Evolutionary conservation across 2,113 vertebrate species (phyloP).

Genomic region (Ondatra zibethicus): DNA sequence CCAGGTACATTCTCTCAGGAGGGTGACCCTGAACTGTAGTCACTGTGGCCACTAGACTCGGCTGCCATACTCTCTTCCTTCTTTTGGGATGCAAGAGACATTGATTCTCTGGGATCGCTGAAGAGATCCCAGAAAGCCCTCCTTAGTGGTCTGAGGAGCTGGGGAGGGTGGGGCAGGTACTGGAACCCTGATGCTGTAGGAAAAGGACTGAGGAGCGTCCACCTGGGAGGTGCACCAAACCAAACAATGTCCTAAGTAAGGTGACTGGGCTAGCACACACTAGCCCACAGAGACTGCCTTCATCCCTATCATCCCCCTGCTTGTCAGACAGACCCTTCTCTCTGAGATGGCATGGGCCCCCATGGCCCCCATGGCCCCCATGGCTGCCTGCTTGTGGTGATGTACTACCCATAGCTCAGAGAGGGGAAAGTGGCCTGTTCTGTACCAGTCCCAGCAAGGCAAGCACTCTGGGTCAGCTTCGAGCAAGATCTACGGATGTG

Average conservation of each 20-base stretch:
- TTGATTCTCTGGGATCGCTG: neutral
- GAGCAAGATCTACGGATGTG: neutral
- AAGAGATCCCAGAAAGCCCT: neutral
- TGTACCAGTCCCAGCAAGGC: neutral
- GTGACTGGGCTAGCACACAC: neutral
- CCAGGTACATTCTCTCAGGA: neutral
- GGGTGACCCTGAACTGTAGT: neutral
- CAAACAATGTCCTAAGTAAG: neutral
- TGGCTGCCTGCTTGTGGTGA: no score
- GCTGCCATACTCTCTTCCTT: no score
- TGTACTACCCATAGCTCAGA: neutral
- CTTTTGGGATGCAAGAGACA: neutral
- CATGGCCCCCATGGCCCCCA: no score
- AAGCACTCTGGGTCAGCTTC: neutral
- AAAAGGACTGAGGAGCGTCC: neutral
- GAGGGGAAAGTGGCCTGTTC: neutral
- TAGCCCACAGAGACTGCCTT: neutral
- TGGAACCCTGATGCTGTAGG: neutral
- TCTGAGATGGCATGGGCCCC: no score
- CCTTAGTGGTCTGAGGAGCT: neutral
- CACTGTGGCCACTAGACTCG: neutral
- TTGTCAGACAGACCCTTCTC: neutral
- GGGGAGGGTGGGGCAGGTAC: neutral
- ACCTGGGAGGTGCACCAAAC: neutral
- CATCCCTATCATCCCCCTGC: accelerated